Percentiles rank a stretch among this genome's conserved stretches.
phyloP scores from a whole-genome alignment of 2,888 invertebrate species.

The Erannis defoliaria region DNA sequence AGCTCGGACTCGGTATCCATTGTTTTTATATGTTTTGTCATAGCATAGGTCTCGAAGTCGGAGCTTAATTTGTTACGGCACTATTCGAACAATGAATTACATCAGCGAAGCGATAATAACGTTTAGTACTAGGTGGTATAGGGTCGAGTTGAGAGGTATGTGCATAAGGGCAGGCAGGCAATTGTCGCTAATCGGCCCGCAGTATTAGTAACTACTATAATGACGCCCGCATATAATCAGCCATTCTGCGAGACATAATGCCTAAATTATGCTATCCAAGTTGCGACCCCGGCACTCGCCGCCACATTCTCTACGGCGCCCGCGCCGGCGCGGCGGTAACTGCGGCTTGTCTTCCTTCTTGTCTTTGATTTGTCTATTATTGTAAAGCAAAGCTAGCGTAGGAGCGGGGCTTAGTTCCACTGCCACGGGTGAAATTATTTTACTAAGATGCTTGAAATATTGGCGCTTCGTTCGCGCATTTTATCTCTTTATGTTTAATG shows the following conservation, averaged over 20 bases:
- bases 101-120: background rate
- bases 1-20: too few relatives aligned
- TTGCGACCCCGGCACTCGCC: background rate
- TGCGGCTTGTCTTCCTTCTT: background rate
- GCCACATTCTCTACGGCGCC: background rate
- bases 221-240: slow-evolving; percentile 6
- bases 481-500: too few relatives aligned
- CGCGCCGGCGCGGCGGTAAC: background rate
- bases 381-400: too few relatives aligned
- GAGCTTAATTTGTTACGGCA: background rate
- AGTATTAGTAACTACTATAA: slow-evolving; percentile 9
- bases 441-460: too few relatives aligned
- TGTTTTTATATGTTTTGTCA: too few relatives aligned
- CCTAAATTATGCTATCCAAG: background rate
- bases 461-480: too few relatives aligned
- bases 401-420: too few relatives aligned
- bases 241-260: slow-evolving; percentile 3
- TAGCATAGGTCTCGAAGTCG: too few relatives aligned
- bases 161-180: background rate
- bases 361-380: too few relatives aligned
- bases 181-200: background rate
- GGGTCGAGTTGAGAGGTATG: background rate
- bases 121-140: background rate
- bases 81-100: background rate
- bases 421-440: too few relatives aligned